Evolutionary conservation across 2,888 invertebrate genomes (phyloP).

Genomic region (Agriopis marginaria): DNA sequence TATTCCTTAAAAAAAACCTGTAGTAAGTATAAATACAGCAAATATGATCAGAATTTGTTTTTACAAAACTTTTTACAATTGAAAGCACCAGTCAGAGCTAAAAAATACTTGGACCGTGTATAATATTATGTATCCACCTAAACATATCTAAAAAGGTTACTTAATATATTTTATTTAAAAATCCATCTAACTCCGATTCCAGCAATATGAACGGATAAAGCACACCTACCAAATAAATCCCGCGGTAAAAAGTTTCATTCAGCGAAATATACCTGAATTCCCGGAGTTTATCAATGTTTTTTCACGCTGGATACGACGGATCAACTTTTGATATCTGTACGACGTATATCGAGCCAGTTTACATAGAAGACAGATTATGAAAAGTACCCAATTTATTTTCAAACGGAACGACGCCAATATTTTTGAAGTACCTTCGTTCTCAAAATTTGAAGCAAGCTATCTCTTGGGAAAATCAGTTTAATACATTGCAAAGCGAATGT

Average conservation of each 20-base stretch:
- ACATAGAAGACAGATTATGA: slow-evolving; percentile 21
- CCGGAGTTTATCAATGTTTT: slow-evolving; percentile 35
- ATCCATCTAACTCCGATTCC: slow-evolving; percentile 15
- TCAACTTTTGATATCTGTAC: slow-evolving; percentile 36
- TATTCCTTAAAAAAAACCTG: too few species aligned
- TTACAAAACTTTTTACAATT: too few species aligned
- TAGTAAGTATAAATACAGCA: too few species aligned
- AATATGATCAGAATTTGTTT: too few species aligned
- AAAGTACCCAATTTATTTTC: background rate
- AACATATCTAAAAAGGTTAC: background rate
- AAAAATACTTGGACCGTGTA: too few species aligned
- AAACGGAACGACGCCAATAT: background rate
- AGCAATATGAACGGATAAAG: slow-evolving; percentile 30
- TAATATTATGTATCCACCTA: background rate
- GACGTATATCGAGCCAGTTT: slow-evolving; percentile 18
- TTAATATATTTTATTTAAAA: slow-evolving; percentile 1
- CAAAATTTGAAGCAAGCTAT: background rate
- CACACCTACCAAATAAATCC: slow-evolving; percentile 26
- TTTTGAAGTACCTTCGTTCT: background rate
- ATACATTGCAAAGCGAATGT: background rate
- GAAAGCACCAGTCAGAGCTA: too few species aligned
- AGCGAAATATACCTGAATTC: slow-evolving; percentile 14
- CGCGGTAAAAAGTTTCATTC: slow-evolving; percentile 24
- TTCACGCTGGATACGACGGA: slow-evolving; percentile 35
- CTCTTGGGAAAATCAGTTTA: background rate